Conservation (phyloP, 2,113 vertebrate species). For the Lophotis ruficrista region DNA sequence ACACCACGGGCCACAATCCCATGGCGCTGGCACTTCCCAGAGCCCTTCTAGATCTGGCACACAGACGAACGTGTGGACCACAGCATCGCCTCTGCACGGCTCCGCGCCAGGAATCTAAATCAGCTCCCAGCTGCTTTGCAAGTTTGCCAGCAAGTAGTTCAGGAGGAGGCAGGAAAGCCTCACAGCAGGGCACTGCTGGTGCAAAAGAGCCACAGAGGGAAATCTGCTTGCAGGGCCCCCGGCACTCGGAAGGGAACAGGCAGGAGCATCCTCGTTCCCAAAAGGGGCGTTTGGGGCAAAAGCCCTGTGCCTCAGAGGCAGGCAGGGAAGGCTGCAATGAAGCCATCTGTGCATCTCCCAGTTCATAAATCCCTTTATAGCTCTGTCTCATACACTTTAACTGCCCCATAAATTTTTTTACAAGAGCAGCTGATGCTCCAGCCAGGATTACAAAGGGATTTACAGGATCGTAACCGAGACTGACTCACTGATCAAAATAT, state of each 20-base stretch:
- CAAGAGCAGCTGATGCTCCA: slow-evolving; percentile 48
- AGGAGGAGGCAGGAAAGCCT: slow-evolving; percentile 28
- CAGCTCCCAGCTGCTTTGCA: not conserved
- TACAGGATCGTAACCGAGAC: slow-evolving; percentile 43
- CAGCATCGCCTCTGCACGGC: not conserved
- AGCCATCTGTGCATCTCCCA: slow-evolving; percentile 59
- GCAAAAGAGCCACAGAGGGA: not conserved
- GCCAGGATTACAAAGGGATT: slow-evolving; percentile 62
- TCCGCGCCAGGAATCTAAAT: not conserved
- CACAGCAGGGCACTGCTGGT: accelerated
- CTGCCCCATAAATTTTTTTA: slow-evolving; percentile 65
- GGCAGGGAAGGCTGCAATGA: not conserved
- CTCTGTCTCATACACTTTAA: slow-evolving; percentile 59
- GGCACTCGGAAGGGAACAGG: not conserved
- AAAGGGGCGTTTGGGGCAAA: not conserved
- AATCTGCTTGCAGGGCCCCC: not conserved
- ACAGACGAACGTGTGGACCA: not conserved
- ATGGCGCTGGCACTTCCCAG: accelerated
- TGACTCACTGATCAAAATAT: slow-evolving; percentile 62
- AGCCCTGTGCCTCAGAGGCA: not conserved
- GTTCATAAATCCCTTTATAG: slow-evolving; percentile 67
- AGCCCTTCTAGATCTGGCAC: accelerated
- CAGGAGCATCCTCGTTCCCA: not conserved
- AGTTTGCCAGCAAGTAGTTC: slow-evolving; percentile 42
- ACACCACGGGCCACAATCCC: not conserved